Base-by-base conservation (phyloP, 2,888 invertebrate species). In the Habrosyne pyritoides region DNA sequence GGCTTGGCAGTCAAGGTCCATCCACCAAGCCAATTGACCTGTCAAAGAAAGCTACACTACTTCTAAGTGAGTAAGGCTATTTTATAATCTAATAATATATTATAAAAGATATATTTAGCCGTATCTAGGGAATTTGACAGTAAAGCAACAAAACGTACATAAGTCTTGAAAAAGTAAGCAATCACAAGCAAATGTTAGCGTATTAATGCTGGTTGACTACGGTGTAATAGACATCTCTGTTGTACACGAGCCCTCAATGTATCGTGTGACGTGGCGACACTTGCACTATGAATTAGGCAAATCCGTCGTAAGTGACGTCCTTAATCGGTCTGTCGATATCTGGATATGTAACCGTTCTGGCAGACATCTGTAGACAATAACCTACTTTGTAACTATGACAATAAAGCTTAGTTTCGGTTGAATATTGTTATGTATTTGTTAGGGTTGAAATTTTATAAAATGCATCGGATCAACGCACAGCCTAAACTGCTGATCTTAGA, bases 221-320 rank as follows among this genome's bases (percentile, higher is more conserved):
- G 50, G 57, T 62, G 56, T 53, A 51, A 61, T 51, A 12, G 33
- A 18, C 21, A 48, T 47, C 53, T 50, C 1, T 18, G 28, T 50
- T 21, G 28, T 14, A 50, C 28, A 28, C 10, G 18, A 30, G 21
- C 14, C 10, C 18, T 10, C 50, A 50, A 28, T 50, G 42, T 42
- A 30, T 50, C 28, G 28, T 18, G 50, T 55, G 67, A 65, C 61
- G 57, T 42, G 60, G 61, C 66, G 64, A 70, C 66, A 66, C 67
- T 65, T 69, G 67, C 66, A 65, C 67, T 66, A 53, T 55, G 73
- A 69, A 69, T 71, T 71, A 68, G 66, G 70, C 68, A 67, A 68
- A 69, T 71, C 67, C 59, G 58, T 47, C 58, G 69, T 69, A 71
- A 69, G 66, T 66, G 67, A 60, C 63, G 53, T 55, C 59, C 55